Evolutionary conservation across 1,140 invertebrate species (phyloP), one percentile per base, ranked within the genome.

Genomic region (Dysdera silvatica): DNA sequence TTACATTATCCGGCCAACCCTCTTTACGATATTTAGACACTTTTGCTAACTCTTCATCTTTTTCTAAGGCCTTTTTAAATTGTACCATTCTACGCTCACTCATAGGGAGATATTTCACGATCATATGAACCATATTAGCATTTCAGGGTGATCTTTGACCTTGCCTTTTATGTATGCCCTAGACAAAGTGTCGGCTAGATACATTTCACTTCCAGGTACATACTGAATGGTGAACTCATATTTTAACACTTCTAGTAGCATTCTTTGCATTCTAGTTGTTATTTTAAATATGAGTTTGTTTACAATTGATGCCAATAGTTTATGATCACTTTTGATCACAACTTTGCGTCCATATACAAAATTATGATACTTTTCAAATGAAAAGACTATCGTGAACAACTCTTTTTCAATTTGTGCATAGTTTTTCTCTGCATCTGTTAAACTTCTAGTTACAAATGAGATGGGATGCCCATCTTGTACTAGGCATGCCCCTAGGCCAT

Each of bases 321-420:
- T 63, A 68, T 77, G 69, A 53, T 77, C 75, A n/a, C 68, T 74
- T 40, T 71, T 33, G 16, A 76, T 45, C 37, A 29, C 65, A 49
- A 77, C 73, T 29, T 55, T 40, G 7, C 68, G 49, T 2, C 72
- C 75, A 65, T 71, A 75, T 10, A 78, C 49, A 68, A 74, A 78
- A 53, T 77, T 71, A 58, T 75, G 74, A 69, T 78, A 79, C 35
- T 70, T 58, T 55, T 76, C 72, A 5, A 73, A 68, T 6, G 71
- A 72, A 64, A 78, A 81, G 4, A 80, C 70, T 43, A 80, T 76
- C 4, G 78, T 76, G 2, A 80, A 68, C 5, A 76, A 70, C 67
- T 82, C 78, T 60, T 75, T 74, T 57, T 81, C 77, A 3, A 80
- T 75, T 66, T 80, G 74, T 12, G 72, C 74, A 61, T 80, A 79